Base-by-base conservation (phyloP, 2,888 invertebrate species). In the Agrilus mali region DNA sequence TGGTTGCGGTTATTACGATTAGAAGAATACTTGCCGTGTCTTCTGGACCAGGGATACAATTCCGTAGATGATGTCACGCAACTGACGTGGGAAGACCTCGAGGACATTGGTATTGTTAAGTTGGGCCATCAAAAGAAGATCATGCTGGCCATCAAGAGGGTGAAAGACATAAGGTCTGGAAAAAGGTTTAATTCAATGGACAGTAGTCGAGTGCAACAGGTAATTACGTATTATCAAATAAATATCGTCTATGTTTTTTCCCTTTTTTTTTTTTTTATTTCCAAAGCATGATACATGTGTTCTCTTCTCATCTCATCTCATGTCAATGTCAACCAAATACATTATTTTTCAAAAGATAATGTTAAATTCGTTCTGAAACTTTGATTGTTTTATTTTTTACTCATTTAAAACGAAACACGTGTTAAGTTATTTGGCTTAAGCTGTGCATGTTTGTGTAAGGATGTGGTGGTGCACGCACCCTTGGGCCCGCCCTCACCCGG, bases 121-220 rank as follows among this genome's bases (percentile, higher is more conserved):
- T 70, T 90, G 60, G 98, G 98, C 32, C 98, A 98, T 66, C 96
- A 98, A 71, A 98, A 98, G 77, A 93, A 96, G 73, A 86, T 98
- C 55, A 79, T 94, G 61, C 73, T 98, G 61, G 97, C 97, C 48
- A 93, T 97, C 56, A 96, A 96, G 68, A 78, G 95, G 65, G 84
- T 97, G 42, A 94, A 95, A 69, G 90, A 94, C 63, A 87, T 92
- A 47, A 79, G 86, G 55, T 85, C 87, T 40, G 92, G 92, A 38
- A 92, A 90, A 67, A 73, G 82, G 44, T 67, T 73, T 49, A 71
- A 71, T 54, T 52, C 60, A 2, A 48, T 57, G 34, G 67, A 66
- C 52, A 54, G 60, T 46, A 60, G 59, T 46, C 55, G 66, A 54
- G 56, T 65, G 37, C 65, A 66, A 49, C 67, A 66, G 58, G 50